Percentiles rank a stretch among this genome's conserved stretches.
phyloP scores from a whole-genome alignment of 2,113 vertebrate genomes.

The Numenius arquata region DNA sequence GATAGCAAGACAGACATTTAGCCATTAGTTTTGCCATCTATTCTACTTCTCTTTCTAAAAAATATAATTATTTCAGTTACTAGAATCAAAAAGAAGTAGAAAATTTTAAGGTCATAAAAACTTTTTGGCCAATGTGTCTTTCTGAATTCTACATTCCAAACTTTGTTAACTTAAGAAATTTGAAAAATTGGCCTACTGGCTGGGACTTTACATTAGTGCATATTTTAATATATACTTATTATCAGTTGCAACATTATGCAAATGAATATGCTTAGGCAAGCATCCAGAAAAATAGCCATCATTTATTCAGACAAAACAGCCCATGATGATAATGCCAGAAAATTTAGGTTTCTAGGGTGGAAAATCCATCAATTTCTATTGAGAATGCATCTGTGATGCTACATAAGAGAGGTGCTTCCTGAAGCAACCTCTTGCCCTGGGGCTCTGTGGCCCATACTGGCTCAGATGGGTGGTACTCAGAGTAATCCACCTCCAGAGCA shows the following conservation, averaged over 20 bases:
- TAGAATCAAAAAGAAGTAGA: not conserved
- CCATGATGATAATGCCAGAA: not conserved
- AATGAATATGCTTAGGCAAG: not conserved
- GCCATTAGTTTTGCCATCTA: not conserved
- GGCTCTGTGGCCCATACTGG: no score
- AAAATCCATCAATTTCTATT: not conserved
- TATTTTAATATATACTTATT: not conserved
- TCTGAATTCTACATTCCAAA: not conserved
- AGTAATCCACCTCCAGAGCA: not conserved
- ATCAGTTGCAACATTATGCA: not conserved
- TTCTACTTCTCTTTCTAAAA: not conserved
- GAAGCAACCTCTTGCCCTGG: not conserved
- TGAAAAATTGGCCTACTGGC: not conserved
- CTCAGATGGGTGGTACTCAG: not conserved
- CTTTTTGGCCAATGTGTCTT: not conserved
- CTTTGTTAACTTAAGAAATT: not conserved
- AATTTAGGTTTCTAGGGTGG: not conserved
- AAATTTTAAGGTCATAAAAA: not conserved
- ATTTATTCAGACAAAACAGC: not conserved
- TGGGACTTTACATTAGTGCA: not conserved
- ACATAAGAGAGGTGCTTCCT: not conserved
- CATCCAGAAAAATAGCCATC: not conserved
- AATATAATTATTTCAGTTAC: not conserved
- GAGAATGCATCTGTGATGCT: not conserved
- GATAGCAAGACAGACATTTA: not conserved